Percentiles rank a stretch among this genome's conserved stretches.
Evolutionary conservation across 2,797 vertebrate genomes (phyloP).

Genomic region (Lithobates pipiens): DNA sequence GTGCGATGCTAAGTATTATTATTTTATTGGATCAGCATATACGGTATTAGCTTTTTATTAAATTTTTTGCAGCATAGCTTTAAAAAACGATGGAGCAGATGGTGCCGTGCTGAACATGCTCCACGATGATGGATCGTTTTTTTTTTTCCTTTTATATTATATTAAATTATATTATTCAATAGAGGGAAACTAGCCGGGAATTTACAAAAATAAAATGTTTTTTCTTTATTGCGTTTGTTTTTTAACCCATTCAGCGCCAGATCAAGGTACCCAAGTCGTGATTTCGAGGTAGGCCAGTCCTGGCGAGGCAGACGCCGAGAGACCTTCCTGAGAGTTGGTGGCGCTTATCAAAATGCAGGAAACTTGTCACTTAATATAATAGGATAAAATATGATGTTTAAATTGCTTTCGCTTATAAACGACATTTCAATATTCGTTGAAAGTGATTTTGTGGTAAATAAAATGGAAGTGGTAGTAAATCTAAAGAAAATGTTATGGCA

Average conservation of each 20-base stretch:
- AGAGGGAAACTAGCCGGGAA: not conserved
- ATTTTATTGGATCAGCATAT: slow-evolving; percentile 40
- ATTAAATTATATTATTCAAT: slow-evolving; percentile 27
- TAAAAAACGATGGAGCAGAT: slow-evolving; percentile 2
- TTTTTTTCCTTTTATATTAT: not conserved
- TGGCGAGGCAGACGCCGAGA: no score
- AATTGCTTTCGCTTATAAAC: no score
- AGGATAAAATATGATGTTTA: no score
- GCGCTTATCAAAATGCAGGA: no score
- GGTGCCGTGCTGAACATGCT: slow-evolving; percentile 4
- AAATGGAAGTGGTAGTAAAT: no score
- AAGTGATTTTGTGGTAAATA: no score
- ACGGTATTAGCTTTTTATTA: not conserved
- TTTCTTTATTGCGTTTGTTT: not conserved
- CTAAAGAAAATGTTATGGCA: no score
- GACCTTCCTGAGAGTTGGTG: no score
- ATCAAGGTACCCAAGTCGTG: not conserved
- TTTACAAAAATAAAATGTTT: not conserved
- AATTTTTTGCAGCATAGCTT: not conserved
- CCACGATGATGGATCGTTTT: slow-evolving; percentile 13
- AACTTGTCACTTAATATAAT: no score
- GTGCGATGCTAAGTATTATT: slow-evolving; percentile 35
- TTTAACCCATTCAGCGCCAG: not conserved
- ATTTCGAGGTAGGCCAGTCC: no score
- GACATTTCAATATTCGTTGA: no score